Percentiles rank a stretch among this genome's conserved stretches.
phyloP scores from a whole-genome alignment of 2,888 invertebrate species.

The Brachynemurus nebulosus region DNA sequence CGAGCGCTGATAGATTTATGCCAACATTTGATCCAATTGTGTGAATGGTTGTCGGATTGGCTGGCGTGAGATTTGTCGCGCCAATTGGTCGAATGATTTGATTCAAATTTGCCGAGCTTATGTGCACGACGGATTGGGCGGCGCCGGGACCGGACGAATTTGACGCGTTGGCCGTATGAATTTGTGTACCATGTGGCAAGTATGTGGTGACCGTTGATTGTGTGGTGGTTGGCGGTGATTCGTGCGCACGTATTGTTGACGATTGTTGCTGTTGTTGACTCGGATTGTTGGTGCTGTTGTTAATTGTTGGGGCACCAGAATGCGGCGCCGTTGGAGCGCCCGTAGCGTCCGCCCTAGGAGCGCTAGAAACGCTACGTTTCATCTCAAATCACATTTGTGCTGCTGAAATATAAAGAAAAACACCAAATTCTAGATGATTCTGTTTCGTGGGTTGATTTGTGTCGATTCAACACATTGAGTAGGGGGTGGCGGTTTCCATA shows the following conservation, averaged over 20 bases:
- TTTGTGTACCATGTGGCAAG: constrained; percentile 3
- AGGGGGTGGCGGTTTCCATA: too few relatives aligned
- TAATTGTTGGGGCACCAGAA: constrained; percentile 8
- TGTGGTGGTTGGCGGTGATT: constrained; percentile 4
- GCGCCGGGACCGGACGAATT: neutral
- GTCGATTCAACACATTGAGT: too few relatives aligned
- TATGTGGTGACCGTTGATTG: neutral
- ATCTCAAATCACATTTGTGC: constrained; percentile 50
- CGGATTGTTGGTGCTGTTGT: constrained; percentile 22
- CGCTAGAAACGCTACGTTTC: constrained; percentile 35
- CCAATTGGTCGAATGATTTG: constrained; percentile 3
- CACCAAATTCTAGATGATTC: neutral
- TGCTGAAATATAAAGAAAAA: constrained; percentile 30
- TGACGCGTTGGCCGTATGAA: neutral
- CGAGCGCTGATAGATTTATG: constrained; percentile 4
- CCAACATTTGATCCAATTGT: neutral
- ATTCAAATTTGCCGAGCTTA: constrained; percentile 6
- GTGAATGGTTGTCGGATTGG: neutral
- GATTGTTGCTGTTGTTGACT: constrained; percentile 27
- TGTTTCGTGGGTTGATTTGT: too few relatives aligned
- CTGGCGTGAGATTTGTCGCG: neutral
- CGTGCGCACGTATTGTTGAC: constrained; percentile 12
- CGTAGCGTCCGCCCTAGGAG: constrained; percentile 11
- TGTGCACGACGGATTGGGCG: constrained; percentile 1
- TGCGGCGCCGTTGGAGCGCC: constrained; percentile 6